Evolutionary conservation across 2,888 invertebrate genomes (phyloP), one percentile per base, ranked within the genome.

Genomic region (Molorchus minor): DNA sequence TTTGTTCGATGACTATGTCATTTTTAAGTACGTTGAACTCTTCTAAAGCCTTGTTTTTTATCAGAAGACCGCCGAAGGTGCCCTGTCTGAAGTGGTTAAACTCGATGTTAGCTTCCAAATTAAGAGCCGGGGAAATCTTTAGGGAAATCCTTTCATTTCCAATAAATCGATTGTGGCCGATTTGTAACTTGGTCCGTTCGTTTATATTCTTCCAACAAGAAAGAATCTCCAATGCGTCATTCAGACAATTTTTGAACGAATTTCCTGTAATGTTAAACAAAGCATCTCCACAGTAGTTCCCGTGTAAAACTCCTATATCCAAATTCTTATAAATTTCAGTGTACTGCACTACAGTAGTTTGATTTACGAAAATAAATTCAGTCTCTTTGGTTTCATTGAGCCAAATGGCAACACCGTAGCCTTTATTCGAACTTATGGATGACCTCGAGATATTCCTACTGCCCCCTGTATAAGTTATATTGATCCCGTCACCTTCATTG

Each of bases 391-490:
- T 93, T 71, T 94, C 89, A 77, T 97, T 97, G 55, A 95, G 81
- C 93, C 96, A 96, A 5, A 96, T 86, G 0, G 96, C 91, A 16
- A 96, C 79, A 1, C 97, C 97, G 72, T 93, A 91, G 5, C 96
- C 94, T 64, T 86, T 85, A 80, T 99, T 99, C 0, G 93, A 91
- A 47, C 90, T 91, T 17, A 99, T 82, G 19, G 88, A 89, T 40
- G 94, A 92, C 69, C 89, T 85, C 8, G 98, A 97, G 60, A 99
- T 86, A 74, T 98, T 96, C 63, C 95, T 86, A 71, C 91, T 92
- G 0, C 99, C 99, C 0, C 99, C 98, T 2, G 93, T 92, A 61
- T 94, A 94, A 0, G 97, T 96, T 8, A 99, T 90, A 78, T 99
- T 99, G 7, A 99, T 85, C 0, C 98, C 99, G 74, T 96, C 96